Conservation (phyloP, 2,113 vertebrate species). For the Cyanoderma ruficeps region DNA sequence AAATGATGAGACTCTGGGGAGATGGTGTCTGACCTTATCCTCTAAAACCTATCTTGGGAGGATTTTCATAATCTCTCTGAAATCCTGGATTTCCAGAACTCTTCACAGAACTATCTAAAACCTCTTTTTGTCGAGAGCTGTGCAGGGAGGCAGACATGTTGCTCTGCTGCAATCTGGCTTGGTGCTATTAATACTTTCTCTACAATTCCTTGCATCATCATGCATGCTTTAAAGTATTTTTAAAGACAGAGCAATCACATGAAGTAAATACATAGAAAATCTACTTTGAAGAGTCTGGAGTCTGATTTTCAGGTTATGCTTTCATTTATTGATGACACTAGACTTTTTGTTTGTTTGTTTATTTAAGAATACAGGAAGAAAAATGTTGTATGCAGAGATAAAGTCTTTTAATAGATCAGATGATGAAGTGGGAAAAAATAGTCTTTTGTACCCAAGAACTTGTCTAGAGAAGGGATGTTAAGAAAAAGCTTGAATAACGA, state of each 20-base stretch:
- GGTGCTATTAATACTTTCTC: not conserved
- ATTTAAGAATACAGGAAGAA: not conserved
- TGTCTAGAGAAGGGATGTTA: not conserved
- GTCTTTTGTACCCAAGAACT: not conserved
- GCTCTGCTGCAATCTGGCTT: not conserved
- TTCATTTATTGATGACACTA: not conserved
- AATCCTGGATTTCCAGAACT: conserved; percentile 50
- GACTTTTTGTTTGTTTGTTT: not conserved
- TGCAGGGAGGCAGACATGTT: not conserved
- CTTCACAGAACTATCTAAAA: not conserved
- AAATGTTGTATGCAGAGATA: not conserved
- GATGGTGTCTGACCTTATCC: not conserved
- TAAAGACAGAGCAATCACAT: not conserved
- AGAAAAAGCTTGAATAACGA: not conserved
- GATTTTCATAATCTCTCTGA: conserved; percentile 50
- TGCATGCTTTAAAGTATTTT: not conserved
- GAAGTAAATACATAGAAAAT: not conserved
- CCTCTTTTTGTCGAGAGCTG: not conserved
- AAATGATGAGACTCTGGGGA: not conserved
- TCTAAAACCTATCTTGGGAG: conserved; percentile 24
- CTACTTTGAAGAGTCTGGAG: not conserved
- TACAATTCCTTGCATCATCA: not conserved
- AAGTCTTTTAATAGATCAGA: not conserved
- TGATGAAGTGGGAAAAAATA: not conserved
- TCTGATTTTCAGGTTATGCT: not conserved